These are phyloP conservation scores for Byasa hedistus DNA, from an alignment of 2,888 invertebrate genomes.

Conservation along the genomic window DNA sequence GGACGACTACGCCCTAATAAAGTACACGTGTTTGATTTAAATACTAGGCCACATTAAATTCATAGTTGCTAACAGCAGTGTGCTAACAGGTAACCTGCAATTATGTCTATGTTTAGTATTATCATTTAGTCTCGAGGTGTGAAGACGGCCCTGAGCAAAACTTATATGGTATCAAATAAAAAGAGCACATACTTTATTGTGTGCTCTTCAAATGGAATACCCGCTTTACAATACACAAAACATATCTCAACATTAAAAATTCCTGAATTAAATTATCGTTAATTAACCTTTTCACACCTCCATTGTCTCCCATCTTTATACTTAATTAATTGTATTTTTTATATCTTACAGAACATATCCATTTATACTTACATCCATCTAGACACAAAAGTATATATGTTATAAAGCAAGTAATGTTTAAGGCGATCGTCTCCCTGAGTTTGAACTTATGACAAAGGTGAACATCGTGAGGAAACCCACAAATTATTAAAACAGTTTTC, in stretches of 20 bases:
- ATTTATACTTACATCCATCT: background rate
- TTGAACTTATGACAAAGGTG: no score
- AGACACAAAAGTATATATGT: background rate
- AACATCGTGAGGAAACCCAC: no score
- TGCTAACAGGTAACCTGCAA: no score
- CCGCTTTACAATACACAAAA: background rate
- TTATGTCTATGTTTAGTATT: no score
- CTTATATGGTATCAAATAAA: background rate
- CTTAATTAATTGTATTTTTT: background rate
- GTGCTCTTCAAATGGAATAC: background rate
- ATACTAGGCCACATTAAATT: no score
- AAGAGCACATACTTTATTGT: background rate
- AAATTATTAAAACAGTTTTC: no score
- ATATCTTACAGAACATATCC: no score
- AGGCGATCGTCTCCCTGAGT: no score
- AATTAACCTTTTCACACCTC: conserved; percentile 6
- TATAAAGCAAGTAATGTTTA: background rate
- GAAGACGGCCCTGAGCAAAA: background rate
- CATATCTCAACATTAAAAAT: background rate
- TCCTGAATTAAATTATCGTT: conserved; percentile 7
- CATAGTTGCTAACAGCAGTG: no score
- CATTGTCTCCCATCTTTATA: background rate
- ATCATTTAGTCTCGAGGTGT: no score
- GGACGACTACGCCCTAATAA: no score
- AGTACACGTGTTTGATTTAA: no score